Percentiles rank a stretch among this genome's conserved stretches.
Conservation (phyloP, 1,140 invertebrate genomes). For the Melanaphis sacchari region DNA sequence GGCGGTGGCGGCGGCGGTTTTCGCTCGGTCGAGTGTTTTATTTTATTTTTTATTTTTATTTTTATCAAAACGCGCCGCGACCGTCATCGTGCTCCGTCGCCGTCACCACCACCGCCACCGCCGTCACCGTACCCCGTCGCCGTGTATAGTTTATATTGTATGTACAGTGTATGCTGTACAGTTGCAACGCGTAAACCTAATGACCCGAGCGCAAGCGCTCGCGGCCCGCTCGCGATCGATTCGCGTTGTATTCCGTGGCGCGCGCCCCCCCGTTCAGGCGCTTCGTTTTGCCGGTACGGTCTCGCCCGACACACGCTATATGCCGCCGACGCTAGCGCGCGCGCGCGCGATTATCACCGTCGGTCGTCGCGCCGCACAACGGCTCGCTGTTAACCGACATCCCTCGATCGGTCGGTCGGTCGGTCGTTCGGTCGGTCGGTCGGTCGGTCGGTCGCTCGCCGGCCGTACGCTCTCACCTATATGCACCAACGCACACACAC, state of each 20-base stretch:
- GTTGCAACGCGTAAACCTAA: conserved; percentile 20
- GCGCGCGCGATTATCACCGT: background rate
- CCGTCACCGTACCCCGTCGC: background rate
- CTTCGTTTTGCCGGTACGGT: background rate
- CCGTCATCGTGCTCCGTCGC: background rate
- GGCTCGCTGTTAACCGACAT: background rate
- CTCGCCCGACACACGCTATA: conserved; percentile 4
- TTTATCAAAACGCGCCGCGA: conserved; percentile 2
- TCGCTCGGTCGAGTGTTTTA: conserved; percentile 31
- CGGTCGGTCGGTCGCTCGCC: background rate
- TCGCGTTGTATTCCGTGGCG: background rate
- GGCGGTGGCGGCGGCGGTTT: background rate
- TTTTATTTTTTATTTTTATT: conserved; percentile 26
- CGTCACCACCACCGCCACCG: background rate
- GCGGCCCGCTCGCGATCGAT: background rate
- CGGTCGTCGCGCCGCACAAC: background rate
- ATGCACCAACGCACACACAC: no score
- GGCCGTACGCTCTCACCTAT: no score
- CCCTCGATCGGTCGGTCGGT: background rate
- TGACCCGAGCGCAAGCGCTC: conserved; percentile 13
- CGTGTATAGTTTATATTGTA: background rate
- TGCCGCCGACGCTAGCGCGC: background rate
- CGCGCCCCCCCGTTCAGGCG: background rate
- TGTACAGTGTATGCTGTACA: background rate
- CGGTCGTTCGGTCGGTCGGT: background rate